Conservation (phyloP, 2,113 vertebrate species). For the Argyrosomus japonicus region DNA sequence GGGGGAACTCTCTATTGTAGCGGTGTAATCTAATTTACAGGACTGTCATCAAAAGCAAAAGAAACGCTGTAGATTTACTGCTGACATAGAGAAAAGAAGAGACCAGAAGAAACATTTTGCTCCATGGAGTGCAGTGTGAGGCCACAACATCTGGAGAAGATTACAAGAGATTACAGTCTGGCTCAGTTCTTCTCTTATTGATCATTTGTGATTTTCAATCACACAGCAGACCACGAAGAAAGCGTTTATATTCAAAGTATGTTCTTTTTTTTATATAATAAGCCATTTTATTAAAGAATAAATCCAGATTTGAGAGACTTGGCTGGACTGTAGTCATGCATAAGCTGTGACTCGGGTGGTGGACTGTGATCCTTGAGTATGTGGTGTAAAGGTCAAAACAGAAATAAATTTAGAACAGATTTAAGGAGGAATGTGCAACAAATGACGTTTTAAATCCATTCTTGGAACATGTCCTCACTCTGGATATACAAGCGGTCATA, state of each 20-base stretch:
- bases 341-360: neutral
- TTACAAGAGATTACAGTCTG: constrained; percentile 6
- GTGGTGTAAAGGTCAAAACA: neutral
- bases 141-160: constrained; percentile 38
- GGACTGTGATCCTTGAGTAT: too few relatives aligned
- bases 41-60: neutral
- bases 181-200: constrained; percentile 25
- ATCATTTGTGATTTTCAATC: constrained; percentile 10
- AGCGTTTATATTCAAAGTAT: neutral
- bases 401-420: neutral
- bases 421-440: too few relatives aligned
- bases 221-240: neutral
- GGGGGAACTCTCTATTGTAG: neutral
- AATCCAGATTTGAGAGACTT: constrained; percentile 7
- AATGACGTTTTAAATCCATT: too few relatives aligned
- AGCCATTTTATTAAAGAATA: neutral
- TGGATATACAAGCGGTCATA: too few relatives aligned
- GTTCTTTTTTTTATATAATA: neutral
- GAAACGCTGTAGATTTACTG: constrained; percentile 19
- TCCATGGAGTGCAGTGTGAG: constrained; percentile 7
- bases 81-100: neutral
- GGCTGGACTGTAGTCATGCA: neutral
- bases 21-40: neutral
- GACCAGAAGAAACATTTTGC: constrained; percentile 22
- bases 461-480: too few relatives aligned